phyloP scores from a whole-genome alignment of 2,888 invertebrate genomes.

The Drosophila putrida region DNA sequence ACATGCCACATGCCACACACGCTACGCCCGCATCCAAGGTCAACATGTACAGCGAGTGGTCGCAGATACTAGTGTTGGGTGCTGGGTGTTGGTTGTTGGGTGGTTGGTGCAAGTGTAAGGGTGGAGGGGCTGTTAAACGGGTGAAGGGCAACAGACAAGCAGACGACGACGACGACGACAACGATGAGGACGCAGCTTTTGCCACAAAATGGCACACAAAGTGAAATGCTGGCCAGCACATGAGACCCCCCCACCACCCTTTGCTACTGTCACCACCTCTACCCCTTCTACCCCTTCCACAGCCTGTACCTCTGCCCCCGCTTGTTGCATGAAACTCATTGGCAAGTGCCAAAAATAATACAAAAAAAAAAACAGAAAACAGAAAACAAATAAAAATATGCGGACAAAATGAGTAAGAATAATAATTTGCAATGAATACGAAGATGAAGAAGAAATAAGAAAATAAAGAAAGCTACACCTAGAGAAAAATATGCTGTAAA shows the following conservation, averaged over 20 bases:
- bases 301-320: not conserved
- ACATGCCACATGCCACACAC: constrained; percentile 29
- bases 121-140: constrained; percentile 1
- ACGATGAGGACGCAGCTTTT: not conserved
- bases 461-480: not conserved
- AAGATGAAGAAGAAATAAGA: not conserved
- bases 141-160: constrained; percentile 43
- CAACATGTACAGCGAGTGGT: constrained; percentile 21
- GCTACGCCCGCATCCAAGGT: constrained; percentile 42
- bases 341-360: constrained; percentile 41
- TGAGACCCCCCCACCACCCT: not conserved
- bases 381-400: constrained; percentile 21
- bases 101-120: too few relatives aligned
- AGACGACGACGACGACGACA: constrained; percentile 12
- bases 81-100: not conserved
- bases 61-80: not conserved
- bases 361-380: constrained; percentile 5
- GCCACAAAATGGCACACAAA: constrained; percentile 39
- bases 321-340: constrained; percentile 28
- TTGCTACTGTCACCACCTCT: not conserved
- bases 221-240: constrained; percentile 10
- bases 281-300: not conserved
- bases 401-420: constrained; percentile 33
- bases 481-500: constrained; percentile 8
- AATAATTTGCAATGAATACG: constrained; percentile 51